These are phyloP conservation scores for Phainopepla nitens DNA, from an alignment of 2,113 vertebrate genomes.

Conservation along the genomic window DNA sequence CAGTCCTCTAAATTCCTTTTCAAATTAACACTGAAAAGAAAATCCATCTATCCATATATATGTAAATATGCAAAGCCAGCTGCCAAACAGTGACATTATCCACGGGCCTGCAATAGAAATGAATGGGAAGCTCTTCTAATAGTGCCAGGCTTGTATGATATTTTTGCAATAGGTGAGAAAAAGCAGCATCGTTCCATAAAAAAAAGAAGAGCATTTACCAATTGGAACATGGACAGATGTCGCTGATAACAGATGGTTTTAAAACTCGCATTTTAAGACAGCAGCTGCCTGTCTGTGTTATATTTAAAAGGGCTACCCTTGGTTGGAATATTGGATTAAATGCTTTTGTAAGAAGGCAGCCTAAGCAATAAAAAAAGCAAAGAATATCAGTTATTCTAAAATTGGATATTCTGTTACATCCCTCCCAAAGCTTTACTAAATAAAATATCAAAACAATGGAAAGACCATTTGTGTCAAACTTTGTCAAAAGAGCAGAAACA, in stretches of 20 bases:
- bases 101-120: neutral
- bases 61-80: constrained; percentile 29
- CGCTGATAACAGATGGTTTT: constrained; percentile 29
- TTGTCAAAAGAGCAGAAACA: neutral
- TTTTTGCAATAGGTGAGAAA: constrained; percentile 39
- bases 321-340: neutral
- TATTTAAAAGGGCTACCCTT: neutral
- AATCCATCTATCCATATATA: constrained; percentile 19
- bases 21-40: constrained; percentile 44
- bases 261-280: neutral
- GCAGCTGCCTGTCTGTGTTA: constrained; percentile 4
- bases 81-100: constrained; percentile 29
- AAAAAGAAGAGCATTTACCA: constrained; percentile 14
- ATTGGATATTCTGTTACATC: neutral
- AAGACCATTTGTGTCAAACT: neutral
- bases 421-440: neutral
- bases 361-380: neutral
- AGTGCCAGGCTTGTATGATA: neutral
- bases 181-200: neutral
- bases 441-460: neutral
- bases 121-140: neutral
- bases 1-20: constrained; percentile 27
- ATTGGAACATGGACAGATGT: neutral
- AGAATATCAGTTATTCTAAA: neutral
- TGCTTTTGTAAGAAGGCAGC: neutral